Percentiles rank a stretch among this genome's conserved stretches.
Conservation (phyloP, 1,140 invertebrate genomes). For the Uloborus diversus region DNA sequence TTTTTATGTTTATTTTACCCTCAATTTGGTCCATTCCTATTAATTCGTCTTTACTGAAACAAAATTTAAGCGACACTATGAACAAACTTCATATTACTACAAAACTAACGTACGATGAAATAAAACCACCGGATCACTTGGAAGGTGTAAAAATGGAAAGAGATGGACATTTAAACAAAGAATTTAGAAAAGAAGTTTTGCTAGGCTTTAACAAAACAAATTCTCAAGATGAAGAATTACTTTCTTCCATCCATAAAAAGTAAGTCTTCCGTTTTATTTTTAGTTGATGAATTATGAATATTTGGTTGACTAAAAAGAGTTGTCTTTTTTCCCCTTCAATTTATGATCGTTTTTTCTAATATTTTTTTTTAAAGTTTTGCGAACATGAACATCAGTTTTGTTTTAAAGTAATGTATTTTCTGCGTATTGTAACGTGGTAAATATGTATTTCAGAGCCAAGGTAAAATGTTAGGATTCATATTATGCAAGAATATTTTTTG, state of each 20-base stretch:
- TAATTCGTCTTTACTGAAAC: conserved; percentile 10
- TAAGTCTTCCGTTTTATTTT: background rate
- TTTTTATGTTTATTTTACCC: conserved; percentile 7
- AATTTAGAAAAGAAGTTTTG: conserved; percentile 57
- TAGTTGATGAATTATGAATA: background rate
- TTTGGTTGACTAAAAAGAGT: background rate
- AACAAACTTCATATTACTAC: background rate
- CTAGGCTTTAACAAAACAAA: conserved; percentile 21
- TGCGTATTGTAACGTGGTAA: too few species aligned
- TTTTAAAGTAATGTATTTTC: too few species aligned
- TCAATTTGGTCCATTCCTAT: conserved; percentile 5
- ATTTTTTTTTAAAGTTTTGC: too few species aligned
- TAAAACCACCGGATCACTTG: conserved; percentile 57
- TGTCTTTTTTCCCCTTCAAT: too few species aligned
- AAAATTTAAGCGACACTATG: background rate
- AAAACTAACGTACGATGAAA: conserved; percentile 25
- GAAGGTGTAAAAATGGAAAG: conserved; percentile 56
- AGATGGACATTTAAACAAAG: conserved; percentile 57
- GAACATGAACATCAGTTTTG: too few species aligned
- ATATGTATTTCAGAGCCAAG: too few species aligned
- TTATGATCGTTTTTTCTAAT: too few species aligned
- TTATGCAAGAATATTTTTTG: too few species aligned
- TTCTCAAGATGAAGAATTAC: conserved; percentile 43
- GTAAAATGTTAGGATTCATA: too few species aligned
- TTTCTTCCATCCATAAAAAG: conserved; percentile 32